These are phyloP conservation scores for Agriotes lineatus DNA, from an alignment of 2,888 invertebrate species.

Conservation along the genomic window DNA sequence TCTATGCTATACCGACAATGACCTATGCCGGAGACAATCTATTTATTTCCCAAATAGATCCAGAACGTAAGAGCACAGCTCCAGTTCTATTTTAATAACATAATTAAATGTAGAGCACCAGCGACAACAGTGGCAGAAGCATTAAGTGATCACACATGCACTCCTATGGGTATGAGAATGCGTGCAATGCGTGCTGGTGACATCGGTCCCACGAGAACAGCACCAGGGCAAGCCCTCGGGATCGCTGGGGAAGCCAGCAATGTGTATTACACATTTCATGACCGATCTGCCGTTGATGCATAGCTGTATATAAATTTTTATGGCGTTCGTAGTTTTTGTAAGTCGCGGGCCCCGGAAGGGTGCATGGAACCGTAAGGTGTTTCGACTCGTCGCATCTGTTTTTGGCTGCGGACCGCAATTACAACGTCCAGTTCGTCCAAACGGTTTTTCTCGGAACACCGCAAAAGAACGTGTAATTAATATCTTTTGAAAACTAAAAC, in stretches of 20 bases:
- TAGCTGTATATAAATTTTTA: constrained; percentile 34
- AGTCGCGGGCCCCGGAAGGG: neutral
- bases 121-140: constrained; percentile 15
- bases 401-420: neutral
- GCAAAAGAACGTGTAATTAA: too few relatives aligned
- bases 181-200: constrained; percentile 38
- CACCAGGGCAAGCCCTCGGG: constrained; percentile 40
- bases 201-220: constrained; percentile 48
- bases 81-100: constrained; percentile 8
- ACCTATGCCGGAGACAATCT: too few relatives aligned
- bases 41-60: too few relatives aligned
- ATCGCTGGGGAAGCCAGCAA: constrained; percentile 50
- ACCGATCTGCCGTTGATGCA: constrained; percentile 47
- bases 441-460: too few relatives aligned
- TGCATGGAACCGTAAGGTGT: neutral
- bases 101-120: constrained; percentile 16
- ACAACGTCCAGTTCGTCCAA: neutral
- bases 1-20: too few relatives aligned
- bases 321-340: constrained; percentile 28
- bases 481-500: too few relatives aligned
- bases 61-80: too few relatives aligned
- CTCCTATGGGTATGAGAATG: constrained; percentile 32
- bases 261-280: constrained; percentile 54
- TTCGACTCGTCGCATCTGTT: neutral
- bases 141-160: constrained; percentile 40